Base-by-base conservation (phyloP, 2,113 vertebrate genomes). In the Psammodynastes pulverulentus region DNA sequence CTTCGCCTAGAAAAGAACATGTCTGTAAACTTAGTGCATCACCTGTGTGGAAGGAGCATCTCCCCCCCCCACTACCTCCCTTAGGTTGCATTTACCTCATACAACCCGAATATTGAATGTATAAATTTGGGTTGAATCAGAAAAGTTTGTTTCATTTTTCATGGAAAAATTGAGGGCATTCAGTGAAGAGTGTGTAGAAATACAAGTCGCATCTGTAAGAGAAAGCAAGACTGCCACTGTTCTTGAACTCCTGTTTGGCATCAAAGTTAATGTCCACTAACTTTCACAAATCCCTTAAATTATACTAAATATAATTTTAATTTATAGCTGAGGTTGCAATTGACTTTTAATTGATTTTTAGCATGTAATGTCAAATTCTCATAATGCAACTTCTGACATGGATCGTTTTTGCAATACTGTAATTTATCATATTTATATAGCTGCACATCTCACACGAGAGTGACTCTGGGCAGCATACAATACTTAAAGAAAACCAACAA, bases 1-100 rank as follows among this genome's bases (percentile, higher is more conserved):
- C 26, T 23, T 39, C 24, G 34, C 87, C 34, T 23, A 43, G 10
- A 52, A 34, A 54, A 4, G 39, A 56, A 51, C 4, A 17, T 15
- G n/a, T 1, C 9, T 39, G 19, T 53, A 19, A 87, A 87, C 49
- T 34, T 51, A 1, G 19, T 21, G 34, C 72, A 39, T 21, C 72
- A 43, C 72, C 7, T 79, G 34, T 43, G 15, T 43, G 34, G 72
- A 79, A 79, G 34, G 34, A 79, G 17, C 72, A 79, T 19, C 26
- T 4, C 49, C 0, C 8, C 56, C 8, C 23, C 21, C 15, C 29
- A 2, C 0, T 2, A n/a, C 13, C 5, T 72, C 13, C n/a, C 13
- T 79, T 79, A 79, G 34, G 17, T 17, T 79, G 34, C 3, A 43
- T 43, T 79, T 43, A 34, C 13, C 13, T n/a, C n/a, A n/a, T n/a